Conservation (phyloP, 2,797 vertebrate genomes). For the Tiaroga cobitis region DNA sequence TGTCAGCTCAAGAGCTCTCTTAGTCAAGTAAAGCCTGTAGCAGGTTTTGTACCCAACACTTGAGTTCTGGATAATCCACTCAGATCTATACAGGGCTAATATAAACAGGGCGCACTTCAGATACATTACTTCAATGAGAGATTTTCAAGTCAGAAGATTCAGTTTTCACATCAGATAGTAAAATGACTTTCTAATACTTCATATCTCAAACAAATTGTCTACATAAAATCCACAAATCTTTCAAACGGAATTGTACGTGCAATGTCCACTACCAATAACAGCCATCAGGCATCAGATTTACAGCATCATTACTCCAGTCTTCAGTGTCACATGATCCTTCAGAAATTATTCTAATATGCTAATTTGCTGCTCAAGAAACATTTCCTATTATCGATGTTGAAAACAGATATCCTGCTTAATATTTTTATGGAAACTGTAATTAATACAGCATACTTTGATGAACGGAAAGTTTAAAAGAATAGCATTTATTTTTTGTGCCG, state of each 20-base stretch:
- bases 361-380: neutral
- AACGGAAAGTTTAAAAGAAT: neutral
- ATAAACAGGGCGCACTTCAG: neutral
- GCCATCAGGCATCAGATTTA: neutral
- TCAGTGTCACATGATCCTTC: neutral
- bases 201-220: neutral
- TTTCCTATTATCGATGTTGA: neutral
- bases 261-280: neutral
- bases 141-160: neutral
- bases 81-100: constrained; percentile 18
- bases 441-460: neutral
- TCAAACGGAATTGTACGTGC: neutral
- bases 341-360: neutral
- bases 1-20: constrained; percentile 43
- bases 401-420: neutral
- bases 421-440: neutral
- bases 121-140: neutral
- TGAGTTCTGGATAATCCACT: constrained; percentile 15
- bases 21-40: neutral
- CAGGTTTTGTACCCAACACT: neutral
- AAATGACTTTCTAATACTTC: neutral
- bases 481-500: neutral
- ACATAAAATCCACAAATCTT: neutral
- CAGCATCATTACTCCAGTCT: neutral
- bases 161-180: neutral